Evolutionary conservation across 2,888 invertebrate species (phyloP).

Genomic region (Tachina grossa): DNA sequence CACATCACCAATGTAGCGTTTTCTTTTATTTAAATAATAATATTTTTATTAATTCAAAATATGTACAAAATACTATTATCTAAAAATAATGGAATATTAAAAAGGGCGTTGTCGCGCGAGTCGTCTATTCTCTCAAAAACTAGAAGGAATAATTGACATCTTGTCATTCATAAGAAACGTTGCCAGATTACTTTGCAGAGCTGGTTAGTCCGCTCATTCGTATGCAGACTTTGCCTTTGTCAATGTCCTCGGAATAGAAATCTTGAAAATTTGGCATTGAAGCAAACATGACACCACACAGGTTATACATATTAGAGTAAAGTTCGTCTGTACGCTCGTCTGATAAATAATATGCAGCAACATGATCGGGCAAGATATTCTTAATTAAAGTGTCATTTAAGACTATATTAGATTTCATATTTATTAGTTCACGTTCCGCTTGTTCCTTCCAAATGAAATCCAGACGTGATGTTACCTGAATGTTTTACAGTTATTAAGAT

Average conservation of each 20-base stretch:
- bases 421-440: slow-evolving; percentile 95
- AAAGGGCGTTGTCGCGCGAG: too few species aligned
- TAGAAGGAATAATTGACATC: too few species aligned
- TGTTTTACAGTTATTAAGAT: slow-evolving; percentile 74
- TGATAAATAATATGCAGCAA: slow-evolving; percentile 95
- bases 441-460: slow-evolving; percentile 99
- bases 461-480: slow-evolving; percentile 93
- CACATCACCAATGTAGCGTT: too few species aligned
- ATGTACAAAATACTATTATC: too few species aligned
- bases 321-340: slow-evolving; percentile 87
- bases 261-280: slow-evolving; percentile 99
- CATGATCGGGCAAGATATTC: slow-evolving; percentile 98
- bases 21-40: too few species aligned
- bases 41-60: too few species aligned
- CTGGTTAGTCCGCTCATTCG: too few species aligned
- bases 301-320: slow-evolving; percentile 83
- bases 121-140: too few species aligned
- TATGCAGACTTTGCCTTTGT: slow-evolving; percentile 99
- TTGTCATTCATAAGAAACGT: too few species aligned
- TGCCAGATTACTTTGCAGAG: too few species aligned
- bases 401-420: slow-evolving; percentile 96
- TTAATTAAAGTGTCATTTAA: slow-evolving; percentile 86
- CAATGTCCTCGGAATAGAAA: slow-evolving; percentile 98
- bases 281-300: slow-evolving; percentile 97
- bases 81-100: too few species aligned